Evolutionary conservation across 2,797 vertebrate genomes (phyloP), one percentile per base, ranked within the genome.

Genomic region (Rachycentron canadum): DNA sequence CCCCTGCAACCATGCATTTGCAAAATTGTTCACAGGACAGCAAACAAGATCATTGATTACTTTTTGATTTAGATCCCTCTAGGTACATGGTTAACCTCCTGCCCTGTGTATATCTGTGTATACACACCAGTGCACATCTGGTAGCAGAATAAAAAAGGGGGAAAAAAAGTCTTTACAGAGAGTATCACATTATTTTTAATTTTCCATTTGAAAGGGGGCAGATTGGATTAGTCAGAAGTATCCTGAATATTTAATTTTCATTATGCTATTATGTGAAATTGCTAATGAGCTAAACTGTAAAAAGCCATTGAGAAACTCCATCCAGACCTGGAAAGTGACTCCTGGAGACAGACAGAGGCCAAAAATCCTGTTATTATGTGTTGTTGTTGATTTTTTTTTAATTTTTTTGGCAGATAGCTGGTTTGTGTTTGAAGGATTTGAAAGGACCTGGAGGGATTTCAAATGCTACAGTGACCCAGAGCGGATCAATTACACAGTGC

Each of bases 361-460:
- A 63, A 34, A n/a, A 69, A 25, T 23, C 45, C 13, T 2, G 45
- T 59, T 65, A 30, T 50, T 75, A 57, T 72, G 52, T 49, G 13
- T 34, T 76, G 77, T 71, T 70, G 65, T 38, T 69, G 79, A 65
- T 72, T 43, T 69, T 45, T 45, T 19, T 43, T n/a, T n/a, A n/a
- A n/a, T n/a, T n/a, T 17, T 61, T 56, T 74, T 81, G 86, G 34
- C 80, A 79, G 77, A 72, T 60, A 74, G 63, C 59, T 67, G 64
- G 26, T 74, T 7, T 62, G 19, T 65, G 60, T 75, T 72, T 73
- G 34, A 73, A 72, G 59, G 38, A 72, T 84, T 36, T 69, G 16
- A 77, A 73, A 66, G n/a, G 36, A 73, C 73, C 69, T 84, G 79
- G 76, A 78, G 41, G 47, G 71, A 71, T 78, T 81, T 84, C 58